Base-by-base conservation (phyloP, 2,113 vertebrate species). In the Paramisgurnus dabryanus region DNA sequence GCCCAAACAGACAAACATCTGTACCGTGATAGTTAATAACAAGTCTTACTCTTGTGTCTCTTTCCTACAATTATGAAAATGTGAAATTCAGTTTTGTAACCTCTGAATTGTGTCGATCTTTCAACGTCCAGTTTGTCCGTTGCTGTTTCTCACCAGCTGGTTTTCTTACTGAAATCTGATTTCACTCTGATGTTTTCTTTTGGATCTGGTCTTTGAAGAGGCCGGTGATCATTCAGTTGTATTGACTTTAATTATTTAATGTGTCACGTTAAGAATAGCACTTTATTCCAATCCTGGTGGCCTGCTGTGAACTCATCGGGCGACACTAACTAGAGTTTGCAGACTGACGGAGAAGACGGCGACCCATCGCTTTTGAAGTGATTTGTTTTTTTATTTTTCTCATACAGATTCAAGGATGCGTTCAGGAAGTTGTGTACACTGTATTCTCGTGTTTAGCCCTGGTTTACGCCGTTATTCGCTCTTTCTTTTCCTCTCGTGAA, bases 251-350 rank as follows among this genome's bases (percentile, higher is more conserved):
- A 88, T 89, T 92, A 93, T 94, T 94, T 92, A 93, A 93, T 90
- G 87, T 84, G 53, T 92, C 90, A 90, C 87, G 79, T 91, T 86
- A 87, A 82, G 86, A 86, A 89, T 92, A 93, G 93, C 93, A 94
- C 93, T 94, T 94, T 94, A 94, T 93, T 90, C 91, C 89, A 93
- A 93, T 92, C 93, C 90, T 90, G 87, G 93, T 94, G 92, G 93
- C 93, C 93, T 94, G 92, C 91, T 92, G 92, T 92, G 88, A 85
- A 87, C 89, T 88, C 86, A 82, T 88, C 87, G 87, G 90, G 87
- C 81, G 80, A 92, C 91, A 87, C 88, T 92, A 89, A 84, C 81
- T 80, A 68, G 86, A 89, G 88, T 87, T 87, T 67, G 55, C 80
- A 89, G 86, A 89, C 88, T 80, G 85, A 87, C 82, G 71, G 87